These are phyloP conservation scores for Phycodurus eques DNA, from an alignment of 2,113 vertebrate genomes.

Conservation along the genomic window DNA sequence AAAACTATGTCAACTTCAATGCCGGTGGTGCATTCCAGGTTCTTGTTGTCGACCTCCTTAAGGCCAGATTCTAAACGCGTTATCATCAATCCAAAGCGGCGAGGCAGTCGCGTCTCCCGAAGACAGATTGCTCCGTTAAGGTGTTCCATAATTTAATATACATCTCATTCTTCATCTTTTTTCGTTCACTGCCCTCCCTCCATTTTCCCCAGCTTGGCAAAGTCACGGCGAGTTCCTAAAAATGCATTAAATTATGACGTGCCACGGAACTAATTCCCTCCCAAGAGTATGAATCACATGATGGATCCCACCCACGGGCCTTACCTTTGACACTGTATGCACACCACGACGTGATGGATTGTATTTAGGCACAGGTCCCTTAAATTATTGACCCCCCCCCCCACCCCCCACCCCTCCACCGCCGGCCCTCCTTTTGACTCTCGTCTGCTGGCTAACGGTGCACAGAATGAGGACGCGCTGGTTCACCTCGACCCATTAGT, in stretches of 20 bases:
- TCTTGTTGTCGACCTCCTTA: constrained; percentile 13
- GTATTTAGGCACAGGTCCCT: constrained; percentile 68
- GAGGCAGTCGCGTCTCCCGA: constrained; percentile 63
- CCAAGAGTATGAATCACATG: constrained; percentile 70
- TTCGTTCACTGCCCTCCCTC: constrained; percentile 1
- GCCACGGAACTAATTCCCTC: constrained; percentile 72
- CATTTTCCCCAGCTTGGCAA: constrained; percentile 38
- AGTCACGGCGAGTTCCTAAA: constrained; percentile 70
- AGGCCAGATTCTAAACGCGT: constrained; percentile 62
- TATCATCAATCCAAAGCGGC: constrained; percentile 64
- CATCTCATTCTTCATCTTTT: constrained; percentile 56
- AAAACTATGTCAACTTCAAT: background rate
- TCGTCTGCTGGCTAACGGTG: constrained; percentile 53
- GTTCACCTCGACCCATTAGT: constrained; percentile 45
- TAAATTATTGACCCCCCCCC: constrained; percentile 71
- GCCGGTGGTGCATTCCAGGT: background rate
- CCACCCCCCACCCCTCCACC: constrained; percentile 12
- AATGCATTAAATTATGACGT: constrained; percentile 74
- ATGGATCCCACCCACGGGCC: constrained; percentile 49
- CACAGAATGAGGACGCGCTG: constrained; percentile 20
- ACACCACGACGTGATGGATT: constrained; percentile 68
- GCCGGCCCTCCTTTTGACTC: constrained; percentile 12
- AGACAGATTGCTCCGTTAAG: constrained; percentile 73
- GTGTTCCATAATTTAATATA: constrained; percentile 76
- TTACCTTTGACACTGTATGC: constrained; percentile 72